Base-by-base conservation (phyloP, 2,113 vertebrate species). In the Microtus ochrogaster region DNA sequence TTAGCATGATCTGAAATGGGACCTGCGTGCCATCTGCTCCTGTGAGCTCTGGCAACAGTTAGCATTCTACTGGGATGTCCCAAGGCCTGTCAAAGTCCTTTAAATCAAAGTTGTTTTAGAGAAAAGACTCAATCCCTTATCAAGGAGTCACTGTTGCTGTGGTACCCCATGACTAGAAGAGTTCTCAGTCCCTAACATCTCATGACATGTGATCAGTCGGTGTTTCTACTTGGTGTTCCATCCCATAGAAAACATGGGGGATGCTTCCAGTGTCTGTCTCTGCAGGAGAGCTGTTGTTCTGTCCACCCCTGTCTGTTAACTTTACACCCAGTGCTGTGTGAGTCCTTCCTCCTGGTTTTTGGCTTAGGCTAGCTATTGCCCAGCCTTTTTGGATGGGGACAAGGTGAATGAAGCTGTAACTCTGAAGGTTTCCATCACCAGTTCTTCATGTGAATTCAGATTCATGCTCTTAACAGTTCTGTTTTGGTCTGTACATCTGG, bases 401-500 rank as follows among this genome's bases (percentile, higher is more conserved):
- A 58, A 10, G 30, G 28, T 86, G 58, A 82, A 22, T 0, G 14
- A 94, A 39, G 16, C 52, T 66, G 0, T 78, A n/a, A 65, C 13
- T 47, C 28, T 84, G 26, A 93, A 95, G 41, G 41, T 84, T 90
- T 94, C 86, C 94, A 2, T 89, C 16, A 2, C 30, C 16, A 81
- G 12, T 83, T 94, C 44, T 74, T 92, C 55, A 49, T 68, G 73
- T 94, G 44, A 89, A 49, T 94, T 55, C 78, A 39, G 76, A 55
- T 93, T 84, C 86, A 95, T 73, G 47, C 14, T 70, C 47, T n/a
- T 13, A 85, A 78, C 28, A 92, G 41, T 58, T 82, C 14, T 58
- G 1, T 87, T 97, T 92, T 63, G 28, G 85, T 93, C 87, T 19
- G 26, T 89, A 39, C 16, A 49, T 91, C 66, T 95, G 47, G 78